A percentile compares a stretch with the other conserved stretches of the same genome.
These are phyloP conservation scores for Zalophus californianus DNA, from an alignment of 2,797 vertebrate species.

Conservation along the genomic window DNA sequence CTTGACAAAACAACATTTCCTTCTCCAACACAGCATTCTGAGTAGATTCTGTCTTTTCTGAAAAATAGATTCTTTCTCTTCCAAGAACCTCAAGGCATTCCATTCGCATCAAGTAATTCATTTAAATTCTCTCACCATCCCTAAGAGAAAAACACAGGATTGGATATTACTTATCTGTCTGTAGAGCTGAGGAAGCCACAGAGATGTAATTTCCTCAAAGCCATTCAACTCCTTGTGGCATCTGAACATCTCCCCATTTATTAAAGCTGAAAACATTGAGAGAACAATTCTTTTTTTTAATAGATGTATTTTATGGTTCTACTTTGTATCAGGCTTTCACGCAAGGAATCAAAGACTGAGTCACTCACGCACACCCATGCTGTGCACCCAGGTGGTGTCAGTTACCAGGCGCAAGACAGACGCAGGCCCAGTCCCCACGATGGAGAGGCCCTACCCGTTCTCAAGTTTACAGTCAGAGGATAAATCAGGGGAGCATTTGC, in stretches of 20 bases:
- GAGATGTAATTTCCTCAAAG: constrained; percentile 31
- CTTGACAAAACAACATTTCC: background rate
- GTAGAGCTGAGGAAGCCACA: background rate
- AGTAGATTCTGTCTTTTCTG: constrained; percentile 33
- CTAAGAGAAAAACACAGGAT: background rate
- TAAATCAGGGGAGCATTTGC: background rate
- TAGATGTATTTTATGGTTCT: background rate
- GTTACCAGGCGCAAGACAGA: background rate
- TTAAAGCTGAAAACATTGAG: background rate
- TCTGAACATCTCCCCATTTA: background rate
- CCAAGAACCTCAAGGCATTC: constrained; percentile 7
- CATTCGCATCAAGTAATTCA: background rate
- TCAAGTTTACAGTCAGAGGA: background rate
- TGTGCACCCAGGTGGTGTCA: background rate
- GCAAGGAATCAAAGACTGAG: background rate
- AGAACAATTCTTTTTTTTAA: background rate
- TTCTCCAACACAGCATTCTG: background rate
- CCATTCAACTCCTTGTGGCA: background rate
- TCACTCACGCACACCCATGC: background rate
- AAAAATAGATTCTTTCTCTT: constrained; percentile 51
- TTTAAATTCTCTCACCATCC: background rate
- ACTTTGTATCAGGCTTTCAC: background rate
- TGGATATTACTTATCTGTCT: background rate
- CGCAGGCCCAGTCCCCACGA: background rate
- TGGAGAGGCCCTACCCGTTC: background rate